Conservation (phyloP, 2,797 vertebrate genomes). For the Manis pentadactyla region DNA sequence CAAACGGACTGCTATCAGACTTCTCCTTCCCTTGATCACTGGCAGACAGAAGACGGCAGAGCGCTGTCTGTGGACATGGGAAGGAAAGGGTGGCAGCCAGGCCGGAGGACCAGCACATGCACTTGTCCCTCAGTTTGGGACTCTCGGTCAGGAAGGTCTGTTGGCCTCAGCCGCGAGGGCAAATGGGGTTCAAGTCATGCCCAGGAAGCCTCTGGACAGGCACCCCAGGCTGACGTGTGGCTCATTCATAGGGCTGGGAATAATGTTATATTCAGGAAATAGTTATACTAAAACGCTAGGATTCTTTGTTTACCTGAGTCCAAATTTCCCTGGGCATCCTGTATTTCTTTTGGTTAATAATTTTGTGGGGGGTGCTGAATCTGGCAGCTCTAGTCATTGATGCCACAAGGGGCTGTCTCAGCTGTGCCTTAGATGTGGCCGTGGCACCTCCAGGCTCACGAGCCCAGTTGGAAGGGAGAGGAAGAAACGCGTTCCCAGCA, state of each 20-base stretch:
- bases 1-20: background rate
- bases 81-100: background rate
- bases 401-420: background rate
- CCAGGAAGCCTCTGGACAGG: too few relatives aligned
- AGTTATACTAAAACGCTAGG: background rate
- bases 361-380: background rate
- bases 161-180: background rate
- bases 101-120: too few relatives aligned
- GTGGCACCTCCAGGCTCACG: background rate
- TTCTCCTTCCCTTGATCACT: background rate
- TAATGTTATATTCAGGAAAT: background rate
- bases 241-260: background rate
- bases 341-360: background rate
- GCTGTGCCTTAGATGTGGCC: background rate
- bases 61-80: too few relatives aligned
- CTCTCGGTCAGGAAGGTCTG: too few relatives aligned
- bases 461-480: background rate
- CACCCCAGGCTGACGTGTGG: background rate
- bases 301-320: background rate
- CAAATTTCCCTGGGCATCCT: too few relatives aligned
- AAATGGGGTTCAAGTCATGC: background rate
- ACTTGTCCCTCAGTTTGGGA: too few relatives aligned
- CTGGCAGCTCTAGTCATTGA: background rate
- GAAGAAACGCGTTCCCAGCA: background rate
- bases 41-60: background rate